Evolutionary conservation across 2,888 invertebrate genomes (phyloP).

Genomic region (Pheosia tremula): DNA sequence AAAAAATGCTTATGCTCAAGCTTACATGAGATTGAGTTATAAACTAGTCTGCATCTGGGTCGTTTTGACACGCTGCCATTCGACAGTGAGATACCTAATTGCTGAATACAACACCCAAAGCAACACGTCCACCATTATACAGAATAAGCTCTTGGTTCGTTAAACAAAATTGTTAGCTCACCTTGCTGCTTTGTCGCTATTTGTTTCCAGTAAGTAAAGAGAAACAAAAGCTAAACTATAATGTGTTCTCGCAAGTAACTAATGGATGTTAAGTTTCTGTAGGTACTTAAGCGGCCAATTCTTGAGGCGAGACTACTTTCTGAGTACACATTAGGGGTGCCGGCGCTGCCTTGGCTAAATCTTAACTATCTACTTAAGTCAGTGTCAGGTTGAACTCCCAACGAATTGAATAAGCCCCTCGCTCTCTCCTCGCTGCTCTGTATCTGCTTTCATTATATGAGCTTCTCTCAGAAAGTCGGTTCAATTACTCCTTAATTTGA

Average conservation of each 20-base stretch:
- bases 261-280: constrained; percentile 78
- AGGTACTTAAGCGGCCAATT: constrained; percentile 79
- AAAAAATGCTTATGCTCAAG: no score
- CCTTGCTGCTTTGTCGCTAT: constrained; percentile 46
- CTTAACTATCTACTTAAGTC: constrained; percentile 80
- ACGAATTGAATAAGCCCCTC: constrained; percentile 75
- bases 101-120: neutral
- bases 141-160: constrained; percentile 27
- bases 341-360: constrained; percentile 69
- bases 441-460: constrained; percentile 78
- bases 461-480: constrained; percentile 76
- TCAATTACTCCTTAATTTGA: constrained; percentile 78
- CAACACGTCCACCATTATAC: constrained; percentile 6
- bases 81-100: neutral
- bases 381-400: constrained; percentile 68
- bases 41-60: no score
- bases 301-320: constrained; percentile 76
- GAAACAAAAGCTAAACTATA: constrained; percentile 77
- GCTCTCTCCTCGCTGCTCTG: constrained; percentile 62
- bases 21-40: no score
- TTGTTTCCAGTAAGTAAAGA: constrained; percentile 59
- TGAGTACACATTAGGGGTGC: constrained; percentile 77
- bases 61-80: no score
- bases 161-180: constrained; percentile 31
- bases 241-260: constrained; percentile 77